Conservation (phyloP, 2,113 vertebrate species). For the Phylloscopus whistleri region DNA sequence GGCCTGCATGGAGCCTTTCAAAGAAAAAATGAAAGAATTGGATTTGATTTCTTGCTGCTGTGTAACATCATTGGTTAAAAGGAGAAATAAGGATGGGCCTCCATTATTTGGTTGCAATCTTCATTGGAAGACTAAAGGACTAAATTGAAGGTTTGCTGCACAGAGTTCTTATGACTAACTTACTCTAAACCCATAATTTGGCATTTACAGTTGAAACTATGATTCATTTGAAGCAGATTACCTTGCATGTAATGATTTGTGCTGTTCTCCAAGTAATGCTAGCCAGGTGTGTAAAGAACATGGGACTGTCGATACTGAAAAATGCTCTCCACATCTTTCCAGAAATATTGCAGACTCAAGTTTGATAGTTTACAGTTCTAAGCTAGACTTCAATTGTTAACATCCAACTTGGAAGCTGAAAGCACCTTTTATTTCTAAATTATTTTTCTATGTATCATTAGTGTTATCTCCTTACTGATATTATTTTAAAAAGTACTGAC, state of each 20-base stretch:
- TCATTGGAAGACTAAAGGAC: neutral
- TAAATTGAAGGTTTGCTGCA: neutral
- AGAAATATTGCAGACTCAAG: rapidly evolving
- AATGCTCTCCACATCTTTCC: neutral
- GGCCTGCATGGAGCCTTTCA: neutral
- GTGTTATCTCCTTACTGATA: neutral
- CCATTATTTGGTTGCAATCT: neutral
- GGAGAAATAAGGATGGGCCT: neutral
- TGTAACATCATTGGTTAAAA: neutral
- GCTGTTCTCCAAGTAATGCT: neutral
- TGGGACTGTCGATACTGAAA: neutral
- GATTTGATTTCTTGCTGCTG: neutral
- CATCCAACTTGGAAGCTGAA: neutral
- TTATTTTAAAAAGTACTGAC: neutral
- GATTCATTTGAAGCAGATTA: neutral
- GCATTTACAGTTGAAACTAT: neutral
- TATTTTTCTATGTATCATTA: neutral
- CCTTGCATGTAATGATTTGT: neutral
- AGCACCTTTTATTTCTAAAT: neutral
- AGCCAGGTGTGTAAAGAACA: neutral
- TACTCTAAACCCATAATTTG: neutral
- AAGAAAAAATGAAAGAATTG: neutral
- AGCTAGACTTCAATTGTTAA: neutral
- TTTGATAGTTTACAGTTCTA: neutral
- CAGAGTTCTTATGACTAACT: neutral